These are phyloP conservation scores for Homalodisca vitripennis DNA, from an alignment of 1,140 invertebrate genomes.

Conservation along the genomic window DNA sequence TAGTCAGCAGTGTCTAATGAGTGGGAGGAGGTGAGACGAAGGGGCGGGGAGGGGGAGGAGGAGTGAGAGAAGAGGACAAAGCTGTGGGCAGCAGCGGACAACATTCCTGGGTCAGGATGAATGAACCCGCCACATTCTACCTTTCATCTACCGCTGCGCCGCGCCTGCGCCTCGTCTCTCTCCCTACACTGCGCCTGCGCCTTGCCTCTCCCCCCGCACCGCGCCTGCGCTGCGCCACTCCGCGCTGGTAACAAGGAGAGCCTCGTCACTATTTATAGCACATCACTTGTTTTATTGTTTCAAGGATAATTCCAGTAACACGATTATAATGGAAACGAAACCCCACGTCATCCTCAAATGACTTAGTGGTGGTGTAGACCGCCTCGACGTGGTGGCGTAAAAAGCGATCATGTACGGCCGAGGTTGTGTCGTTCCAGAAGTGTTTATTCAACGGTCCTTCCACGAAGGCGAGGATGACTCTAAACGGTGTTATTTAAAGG, in stretches of 20 bases:
- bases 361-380: no score
- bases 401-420: no score
- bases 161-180: slow-evolving; percentile 9
- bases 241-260: neutral
- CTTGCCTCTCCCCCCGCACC: slow-evolving; percentile 14
- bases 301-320: slow-evolving; percentile 7
- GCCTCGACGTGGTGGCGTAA: no score
- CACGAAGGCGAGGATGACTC: no score
- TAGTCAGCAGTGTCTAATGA: slow-evolving; percentile 12
- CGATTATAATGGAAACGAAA: slow-evolving; percentile 11
- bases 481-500: no score
- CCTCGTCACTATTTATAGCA: slow-evolving; percentile 5
- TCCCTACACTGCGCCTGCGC: slow-evolving; percentile 4
- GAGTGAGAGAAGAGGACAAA: neutral
- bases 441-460: no score
- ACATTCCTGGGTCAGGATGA: slow-evolving; percentile 6
- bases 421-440: no score
- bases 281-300: slow-evolving; percentile 1
- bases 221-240: slow-evolving; percentile 12
- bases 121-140: slow-evolving; percentile 12
- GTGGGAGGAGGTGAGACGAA: slow-evolving; percentile 5
- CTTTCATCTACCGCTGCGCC: slow-evolving; percentile 1
- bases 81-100: slow-evolving; percentile 2
- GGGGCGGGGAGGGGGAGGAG: neutral
- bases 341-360: slow-evolving; percentile 6